These are phyloP conservation scores for Pholis gunnellus DNA, from an alignment of 2,113 vertebrate genomes.

Conservation along the genomic window DNA sequence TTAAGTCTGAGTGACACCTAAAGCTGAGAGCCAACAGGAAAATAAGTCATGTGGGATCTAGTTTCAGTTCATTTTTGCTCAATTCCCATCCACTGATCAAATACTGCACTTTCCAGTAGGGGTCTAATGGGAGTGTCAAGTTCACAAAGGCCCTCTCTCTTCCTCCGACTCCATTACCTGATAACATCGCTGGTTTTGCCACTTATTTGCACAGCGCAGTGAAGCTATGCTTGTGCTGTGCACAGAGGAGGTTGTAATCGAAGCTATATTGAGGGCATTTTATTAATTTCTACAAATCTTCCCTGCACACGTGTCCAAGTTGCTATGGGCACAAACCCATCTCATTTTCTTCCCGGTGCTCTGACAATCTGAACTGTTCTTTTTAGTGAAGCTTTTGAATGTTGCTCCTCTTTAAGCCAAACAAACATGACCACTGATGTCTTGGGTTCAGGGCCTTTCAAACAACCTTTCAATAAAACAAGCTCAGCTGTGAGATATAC, in stretches of 20 bases:
- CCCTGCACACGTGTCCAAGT: conserved; percentile 36
- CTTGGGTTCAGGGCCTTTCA: conserved; percentile 80
- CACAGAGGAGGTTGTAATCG: conserved; percentile 65
- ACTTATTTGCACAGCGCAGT: conserved; percentile 71
- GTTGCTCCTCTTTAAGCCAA: conserved; percentile 74
- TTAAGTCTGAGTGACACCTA: conserved; percentile 90
- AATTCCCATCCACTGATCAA: conserved; percentile 88
- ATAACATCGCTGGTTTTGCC: conserved; percentile 77
- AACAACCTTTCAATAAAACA: conserved; percentile 84
- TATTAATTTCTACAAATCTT: conserved; percentile 68
- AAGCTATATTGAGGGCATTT: conserved; percentile 62
- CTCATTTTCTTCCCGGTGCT: conserved; percentile 57
- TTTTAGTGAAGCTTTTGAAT: conserved; percentile 66
- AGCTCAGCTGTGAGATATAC: conserved; percentile 83
- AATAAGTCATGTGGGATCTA: conserved; percentile 88
- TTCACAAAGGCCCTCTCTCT: conserved; percentile 78
- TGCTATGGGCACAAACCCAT: conserved; percentile 52
- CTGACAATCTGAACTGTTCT: conserved; percentile 51
- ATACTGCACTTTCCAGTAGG: conserved; percentile 88
- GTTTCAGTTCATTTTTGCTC: conserved; percentile 89
- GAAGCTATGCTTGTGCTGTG: conserved; percentile 39
- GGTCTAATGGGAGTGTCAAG: conserved; percentile 89
- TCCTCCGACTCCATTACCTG: conserved; percentile 81
- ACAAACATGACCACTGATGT: conserved; percentile 80
- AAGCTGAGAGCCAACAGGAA: conserved; percentile 82